Conservation (phyloP, 2,888 invertebrate species). For the Nephrotoma guestfalica region DNA sequence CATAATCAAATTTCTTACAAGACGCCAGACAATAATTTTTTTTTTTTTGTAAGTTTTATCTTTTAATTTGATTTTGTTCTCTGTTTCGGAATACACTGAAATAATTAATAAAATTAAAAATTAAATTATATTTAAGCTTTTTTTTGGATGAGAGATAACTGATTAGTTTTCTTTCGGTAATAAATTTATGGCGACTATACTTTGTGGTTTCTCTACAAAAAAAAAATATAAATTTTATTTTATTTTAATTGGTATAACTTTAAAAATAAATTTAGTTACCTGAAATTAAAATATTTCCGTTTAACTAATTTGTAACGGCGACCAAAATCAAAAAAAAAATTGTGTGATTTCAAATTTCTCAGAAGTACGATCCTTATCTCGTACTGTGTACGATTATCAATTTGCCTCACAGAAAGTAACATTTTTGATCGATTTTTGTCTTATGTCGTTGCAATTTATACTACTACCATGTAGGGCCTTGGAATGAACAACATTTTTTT, state of each 20-base stretch:
- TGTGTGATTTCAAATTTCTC: neutral
- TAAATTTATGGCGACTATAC: neutral
- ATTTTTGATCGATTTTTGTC: neutral
- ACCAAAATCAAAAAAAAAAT: neutral
- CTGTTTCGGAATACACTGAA: neutral
- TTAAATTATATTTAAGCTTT: neutral
- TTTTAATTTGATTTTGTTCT: neutral
- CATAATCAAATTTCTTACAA: neutral
- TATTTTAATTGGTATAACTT: neutral
- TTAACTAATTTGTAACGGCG: neutral
- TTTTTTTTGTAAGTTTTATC: neutral
- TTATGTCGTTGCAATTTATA: neutral
- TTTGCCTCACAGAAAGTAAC: neutral
- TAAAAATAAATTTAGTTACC: neutral
- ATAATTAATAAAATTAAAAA: constrained; percentile 2
- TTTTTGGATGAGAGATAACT: neutral
- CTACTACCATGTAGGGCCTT: neutral
- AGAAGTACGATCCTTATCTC: neutral
- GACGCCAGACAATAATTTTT: constrained; percentile 2
- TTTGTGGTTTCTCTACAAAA: neutral
- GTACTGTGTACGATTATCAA: neutral
- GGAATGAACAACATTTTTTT: neutral
- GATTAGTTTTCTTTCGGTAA: constrained; percentile 1
- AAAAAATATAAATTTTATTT: neutral
- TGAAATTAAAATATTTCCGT: neutral